Evolutionary conservation across 2,797 vertebrate species (phyloP), one percentile per base, ranked within the genome.

Genomic region (Acanthurus lineatus): DNA sequence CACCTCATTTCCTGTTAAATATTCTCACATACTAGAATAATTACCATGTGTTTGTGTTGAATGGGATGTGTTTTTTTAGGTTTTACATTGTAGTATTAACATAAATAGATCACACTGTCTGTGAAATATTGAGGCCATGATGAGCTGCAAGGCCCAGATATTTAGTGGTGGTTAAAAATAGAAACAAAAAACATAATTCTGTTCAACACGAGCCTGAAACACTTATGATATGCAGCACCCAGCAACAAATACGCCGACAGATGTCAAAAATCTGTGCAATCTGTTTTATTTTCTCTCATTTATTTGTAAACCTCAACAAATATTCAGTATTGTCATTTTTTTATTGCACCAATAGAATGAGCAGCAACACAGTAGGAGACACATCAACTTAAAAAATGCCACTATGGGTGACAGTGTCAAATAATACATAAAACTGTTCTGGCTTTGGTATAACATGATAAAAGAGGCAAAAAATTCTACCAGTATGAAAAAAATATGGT

Each of bases 331-430:
- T 77, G 4, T 79, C 56, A 67, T 25, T 25, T 22, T 0, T 48
- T 59, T 83, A 89, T 85, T 89, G 84, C 88, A 88, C 82, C 62
- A 58, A 63, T 73, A 22, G 71, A 84, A 81, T 25, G 47, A 89
- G 74, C 53, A 84, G 82, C 63, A 59, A 76, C 58, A 77, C 45
- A 25, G 25, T 25, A 65, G 15, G 35, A 60, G 35, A 61, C 22
- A 42, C 38, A 32, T 53, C 63, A 32, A 32, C 2, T 40, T 58
- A 25, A 11, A 47, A 72, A 73, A 78, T 49, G 45, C 59, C 67
- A 77, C 70, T 47, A 9, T 9, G 22, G 63, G 11, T 3, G 17
- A 78, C 35, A 49, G 58, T 22, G 20, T 44, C 70, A 40, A 73
- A 53, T 6, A 25, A 54, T 12, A 69, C 44, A 25, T 40, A 67